phyloP scores from a whole-genome alignment of 1,140 invertebrate species.

The Notospermus geniculatus region DNA sequence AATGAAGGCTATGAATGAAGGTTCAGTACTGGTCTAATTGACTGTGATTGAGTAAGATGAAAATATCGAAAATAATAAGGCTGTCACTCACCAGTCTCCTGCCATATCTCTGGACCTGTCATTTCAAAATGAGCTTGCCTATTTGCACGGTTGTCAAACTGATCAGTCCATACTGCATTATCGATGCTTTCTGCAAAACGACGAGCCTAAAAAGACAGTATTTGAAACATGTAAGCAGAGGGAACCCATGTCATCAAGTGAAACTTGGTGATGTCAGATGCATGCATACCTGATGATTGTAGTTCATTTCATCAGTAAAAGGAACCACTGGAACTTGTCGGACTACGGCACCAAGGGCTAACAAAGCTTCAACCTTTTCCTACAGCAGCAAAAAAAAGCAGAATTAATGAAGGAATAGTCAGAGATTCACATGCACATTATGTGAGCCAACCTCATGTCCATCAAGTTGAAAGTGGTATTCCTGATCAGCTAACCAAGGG shows the following conservation, averaged over 20 bases:
- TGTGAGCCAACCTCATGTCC: too few relatives aligned
- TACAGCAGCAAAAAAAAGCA: slow-evolving; percentile 20
- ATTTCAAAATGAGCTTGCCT: slow-evolving; percentile 55
- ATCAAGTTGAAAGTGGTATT: too few relatives aligned
- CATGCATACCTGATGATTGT: slow-evolving; percentile 49
- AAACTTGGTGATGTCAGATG: neutral
- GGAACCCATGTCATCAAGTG: too few relatives aligned
- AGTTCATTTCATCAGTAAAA: slow-evolving; percentile 50
- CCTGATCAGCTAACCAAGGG: too few relatives aligned
- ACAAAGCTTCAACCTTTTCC: slow-evolving; percentile 54
- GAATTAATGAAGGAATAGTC: too few relatives aligned
- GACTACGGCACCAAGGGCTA: slow-evolving; percentile 50
- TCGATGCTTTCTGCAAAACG: slow-evolving; percentile 51
- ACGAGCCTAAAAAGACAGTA: slow-evolving; percentile 33
- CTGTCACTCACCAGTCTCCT: slow-evolving; percentile 48
- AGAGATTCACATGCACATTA: too few relatives aligned
- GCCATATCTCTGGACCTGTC: slow-evolving; percentile 61
- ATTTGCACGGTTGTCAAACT: slow-evolving; percentile 59
- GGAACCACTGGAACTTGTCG: slow-evolving; percentile 48
- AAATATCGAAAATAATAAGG: too few relatives aligned
- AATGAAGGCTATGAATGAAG: too few relatives aligned
- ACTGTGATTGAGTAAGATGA: too few relatives aligned
- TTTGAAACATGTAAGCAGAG: too few relatives aligned
- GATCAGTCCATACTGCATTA: slow-evolving; percentile 57
- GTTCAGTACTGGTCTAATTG: too few relatives aligned